Conservation (phyloP, 2,888 invertebrate genomes). For the Slavum lentiscoides region DNA sequence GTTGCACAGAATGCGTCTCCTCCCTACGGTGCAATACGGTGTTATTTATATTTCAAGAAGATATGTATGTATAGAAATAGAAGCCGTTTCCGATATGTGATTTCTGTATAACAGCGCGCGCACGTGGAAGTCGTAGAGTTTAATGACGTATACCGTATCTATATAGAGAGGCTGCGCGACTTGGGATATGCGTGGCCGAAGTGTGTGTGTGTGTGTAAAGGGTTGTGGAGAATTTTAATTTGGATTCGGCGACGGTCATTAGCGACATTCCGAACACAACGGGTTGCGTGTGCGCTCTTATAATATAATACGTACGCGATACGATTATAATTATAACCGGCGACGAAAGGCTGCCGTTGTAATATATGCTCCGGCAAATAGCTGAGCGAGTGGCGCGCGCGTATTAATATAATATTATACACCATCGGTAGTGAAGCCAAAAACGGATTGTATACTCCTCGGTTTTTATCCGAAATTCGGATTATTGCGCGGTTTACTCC, state of each 20-base stretch:
- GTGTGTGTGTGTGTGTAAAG: not conserved
- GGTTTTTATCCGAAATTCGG: too few relatives aligned
- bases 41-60: too few relatives aligned
- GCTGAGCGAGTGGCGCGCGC: too few relatives aligned
- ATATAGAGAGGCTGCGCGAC: too few relatives aligned
- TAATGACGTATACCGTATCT: slow-evolving; percentile 15
- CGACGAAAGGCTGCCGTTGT: not conserved
- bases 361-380: too few relatives aligned
- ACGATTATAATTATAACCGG: slow-evolving; percentile 22
- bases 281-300: not conserved
- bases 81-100: slow-evolving; percentile 8
- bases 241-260: slow-evolving; percentile 33
- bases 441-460: too few relatives aligned
- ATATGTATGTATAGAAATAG: not conserved
- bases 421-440: too few relatives aligned
- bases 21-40: too few relatives aligned
- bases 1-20: too few relatives aligned
- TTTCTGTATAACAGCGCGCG: not conserved
- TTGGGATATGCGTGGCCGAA: too few relatives aligned
- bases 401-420: not conserved
- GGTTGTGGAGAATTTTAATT: slow-evolving; percentile 48
- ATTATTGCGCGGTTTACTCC: too few relatives aligned
- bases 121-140: slow-evolving; percentile 18
- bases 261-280: slow-evolving; percentile 38
- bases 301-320: not conserved